These are phyloP conservation scores for Hydrochoerus hydrochaeris DNA, from an alignment of 2,113 vertebrate genomes.

Conservation along the genomic window DNA sequence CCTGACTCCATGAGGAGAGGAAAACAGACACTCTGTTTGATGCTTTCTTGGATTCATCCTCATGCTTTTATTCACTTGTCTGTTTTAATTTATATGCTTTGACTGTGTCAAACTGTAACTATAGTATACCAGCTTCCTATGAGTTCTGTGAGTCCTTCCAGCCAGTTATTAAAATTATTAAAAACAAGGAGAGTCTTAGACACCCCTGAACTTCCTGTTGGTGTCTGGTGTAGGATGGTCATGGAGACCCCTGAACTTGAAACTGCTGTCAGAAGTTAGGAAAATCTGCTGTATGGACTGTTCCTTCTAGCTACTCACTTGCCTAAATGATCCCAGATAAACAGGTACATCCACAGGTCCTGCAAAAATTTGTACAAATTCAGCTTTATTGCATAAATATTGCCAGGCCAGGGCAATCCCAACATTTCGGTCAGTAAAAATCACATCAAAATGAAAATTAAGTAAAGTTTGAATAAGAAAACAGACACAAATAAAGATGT, in stretches of 20 bases:
- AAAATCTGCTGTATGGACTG: not conserved
- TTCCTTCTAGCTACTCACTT: not conserved
- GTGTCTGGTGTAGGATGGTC: not conserved
- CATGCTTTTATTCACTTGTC: not conserved
- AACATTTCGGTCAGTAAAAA: not conserved
- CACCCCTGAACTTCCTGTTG: not conserved
- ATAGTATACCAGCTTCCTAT: not conserved
- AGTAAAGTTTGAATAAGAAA: not conserved
- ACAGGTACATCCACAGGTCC: not conserved
- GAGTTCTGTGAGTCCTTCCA: not conserved
- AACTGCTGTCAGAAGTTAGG: not conserved
- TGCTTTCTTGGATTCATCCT: not conserved
- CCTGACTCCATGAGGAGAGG: not conserved
- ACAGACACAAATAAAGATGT: not conserved
- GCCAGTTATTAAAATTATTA: not conserved
- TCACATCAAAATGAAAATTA: not conserved
- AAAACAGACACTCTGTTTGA: not conserved
- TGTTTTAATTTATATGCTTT: not conserved
- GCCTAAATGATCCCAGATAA: not conserved
- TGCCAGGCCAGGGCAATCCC: not conserved
- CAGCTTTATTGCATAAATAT: not conserved
- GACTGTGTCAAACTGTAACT: not conserved
- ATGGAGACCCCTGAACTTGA: not conserved
- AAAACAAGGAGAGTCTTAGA: not conserved
- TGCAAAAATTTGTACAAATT: not conserved